Conservation (phyloP, 37 sponge, comb jelly and placozoan genomes). For the Diacarnus erythraeanus region DNA sequence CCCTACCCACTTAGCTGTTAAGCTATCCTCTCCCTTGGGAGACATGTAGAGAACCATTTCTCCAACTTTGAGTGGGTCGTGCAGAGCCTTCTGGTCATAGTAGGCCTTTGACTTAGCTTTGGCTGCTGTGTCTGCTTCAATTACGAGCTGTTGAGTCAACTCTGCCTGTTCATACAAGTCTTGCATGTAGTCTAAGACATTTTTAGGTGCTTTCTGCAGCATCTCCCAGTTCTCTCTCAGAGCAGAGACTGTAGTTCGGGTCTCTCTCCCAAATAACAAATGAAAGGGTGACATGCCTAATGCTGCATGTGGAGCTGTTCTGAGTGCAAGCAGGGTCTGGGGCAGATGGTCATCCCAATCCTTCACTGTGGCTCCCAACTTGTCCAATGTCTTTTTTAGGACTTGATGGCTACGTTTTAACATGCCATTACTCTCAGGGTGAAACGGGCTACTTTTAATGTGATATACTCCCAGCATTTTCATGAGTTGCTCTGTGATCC, state of each 20-base stretch:
- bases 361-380: background rate
- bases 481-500: background rate
- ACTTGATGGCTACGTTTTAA: background rate
- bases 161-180: background rate
- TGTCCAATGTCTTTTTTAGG: background rate
- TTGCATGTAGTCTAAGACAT: background rate
- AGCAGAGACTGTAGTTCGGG: background rate
- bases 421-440: background rate
- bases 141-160: background rate
- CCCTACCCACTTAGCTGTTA: background rate
- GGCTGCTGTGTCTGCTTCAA: background rate
- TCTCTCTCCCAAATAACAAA: background rate
- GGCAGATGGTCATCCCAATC: background rate
- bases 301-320: background rate
- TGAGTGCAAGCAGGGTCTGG: background rate
- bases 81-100: background rate
- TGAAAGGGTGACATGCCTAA: background rate
- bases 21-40: background rate
- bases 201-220: background rate
- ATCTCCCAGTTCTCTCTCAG: background rate
- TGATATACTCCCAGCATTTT: background rate
- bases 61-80: background rate
- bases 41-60: background rate
- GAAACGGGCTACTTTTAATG: background rate
- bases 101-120: background rate